A percentile compares a stretch with the other conserved stretches of the same genome.
Evolutionary conservation across 2,888 invertebrate genomes (phyloP).

Genomic region (Cinara cedri): DNA sequence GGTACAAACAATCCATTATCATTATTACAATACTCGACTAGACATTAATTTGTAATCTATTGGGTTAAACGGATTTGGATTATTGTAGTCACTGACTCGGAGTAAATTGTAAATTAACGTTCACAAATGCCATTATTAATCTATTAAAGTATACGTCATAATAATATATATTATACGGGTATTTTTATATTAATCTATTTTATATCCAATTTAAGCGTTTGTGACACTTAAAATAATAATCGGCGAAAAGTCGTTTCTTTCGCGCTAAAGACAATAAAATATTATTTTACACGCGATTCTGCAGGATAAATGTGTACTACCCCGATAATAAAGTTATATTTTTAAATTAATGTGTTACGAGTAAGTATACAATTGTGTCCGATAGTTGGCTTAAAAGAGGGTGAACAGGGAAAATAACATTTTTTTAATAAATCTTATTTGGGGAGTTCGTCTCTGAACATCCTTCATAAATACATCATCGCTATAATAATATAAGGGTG

Average conservation of each 20-base stretch:
- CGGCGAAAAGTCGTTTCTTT: neutral
- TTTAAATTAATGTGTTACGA: constrained; percentile 45
- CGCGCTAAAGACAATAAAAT: neutral
- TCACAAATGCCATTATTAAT: neutral
- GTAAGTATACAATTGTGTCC: constrained; percentile 25
- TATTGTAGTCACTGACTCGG: neutral
- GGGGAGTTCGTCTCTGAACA: constrained; percentile 34
- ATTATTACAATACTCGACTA: neutral
- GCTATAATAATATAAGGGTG: constrained; percentile 6
- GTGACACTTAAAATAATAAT: constrained; percentile 28
- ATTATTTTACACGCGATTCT: neutral
- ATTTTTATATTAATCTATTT: neutral
- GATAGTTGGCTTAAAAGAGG: constrained; percentile 22
- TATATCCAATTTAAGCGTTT: neutral
- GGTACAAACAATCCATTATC: constrained; percentile 4
- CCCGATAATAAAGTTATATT: constrained; percentile 27
- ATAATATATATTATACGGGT: neutral
- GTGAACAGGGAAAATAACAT: constrained; percentile 34
- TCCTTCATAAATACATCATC: constrained; percentile 34
- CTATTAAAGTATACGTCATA: neutral
- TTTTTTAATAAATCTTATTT: constrained; percentile 52
- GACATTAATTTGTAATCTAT: too few relatives aligned
- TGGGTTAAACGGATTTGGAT: constrained; percentile 3
- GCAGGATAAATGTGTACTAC: neutral
- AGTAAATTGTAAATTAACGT: neutral